Evolutionary conservation across 1,140 invertebrate genomes (phyloP).

Genomic region (Tetramorium alpestre): DNA sequence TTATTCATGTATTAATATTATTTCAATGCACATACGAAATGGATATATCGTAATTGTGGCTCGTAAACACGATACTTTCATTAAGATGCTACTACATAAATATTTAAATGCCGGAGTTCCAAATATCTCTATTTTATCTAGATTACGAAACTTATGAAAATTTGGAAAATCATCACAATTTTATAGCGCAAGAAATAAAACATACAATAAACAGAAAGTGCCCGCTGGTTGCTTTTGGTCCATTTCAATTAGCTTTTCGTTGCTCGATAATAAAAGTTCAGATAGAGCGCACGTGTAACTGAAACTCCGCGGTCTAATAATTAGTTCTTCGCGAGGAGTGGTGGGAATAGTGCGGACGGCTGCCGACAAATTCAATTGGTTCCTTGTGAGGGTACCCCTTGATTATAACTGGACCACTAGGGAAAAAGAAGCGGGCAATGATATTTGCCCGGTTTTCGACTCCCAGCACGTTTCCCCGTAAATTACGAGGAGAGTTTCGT

Average conservation of each 20-base stretch:
- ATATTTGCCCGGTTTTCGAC: constrained; percentile 70
- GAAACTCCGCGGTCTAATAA: constrained; percentile 65
- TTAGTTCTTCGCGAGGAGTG: constrained; percentile 58
- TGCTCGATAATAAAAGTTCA: constrained; percentile 56
- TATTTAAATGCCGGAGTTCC: neutral
- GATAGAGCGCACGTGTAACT: constrained; percentile 57
- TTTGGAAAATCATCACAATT: neutral
- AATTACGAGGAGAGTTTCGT: constrained; percentile 69
- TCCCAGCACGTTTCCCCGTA: constrained; percentile 67
- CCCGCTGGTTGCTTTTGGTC: neutral
- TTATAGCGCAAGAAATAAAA: neutral
- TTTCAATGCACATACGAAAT: neutral
- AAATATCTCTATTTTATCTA: neutral
- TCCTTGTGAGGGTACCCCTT: constrained; percentile 61
- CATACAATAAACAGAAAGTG: neutral
- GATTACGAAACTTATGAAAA: neutral
- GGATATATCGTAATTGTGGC: neutral
- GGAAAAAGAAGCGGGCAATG: constrained; percentile 67
- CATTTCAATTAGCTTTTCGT: constrained; percentile 45
- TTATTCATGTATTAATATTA: neutral
- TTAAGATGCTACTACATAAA: neutral
- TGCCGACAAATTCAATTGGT: constrained; percentile 72
- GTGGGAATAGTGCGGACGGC: constrained; percentile 39
- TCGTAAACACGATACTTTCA: neutral
- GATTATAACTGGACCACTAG: constrained; percentile 70